Evolutionary conservation across 2,888 invertebrate genomes (phyloP).

Genomic region (Yponomeuta plumbellus): DNA sequence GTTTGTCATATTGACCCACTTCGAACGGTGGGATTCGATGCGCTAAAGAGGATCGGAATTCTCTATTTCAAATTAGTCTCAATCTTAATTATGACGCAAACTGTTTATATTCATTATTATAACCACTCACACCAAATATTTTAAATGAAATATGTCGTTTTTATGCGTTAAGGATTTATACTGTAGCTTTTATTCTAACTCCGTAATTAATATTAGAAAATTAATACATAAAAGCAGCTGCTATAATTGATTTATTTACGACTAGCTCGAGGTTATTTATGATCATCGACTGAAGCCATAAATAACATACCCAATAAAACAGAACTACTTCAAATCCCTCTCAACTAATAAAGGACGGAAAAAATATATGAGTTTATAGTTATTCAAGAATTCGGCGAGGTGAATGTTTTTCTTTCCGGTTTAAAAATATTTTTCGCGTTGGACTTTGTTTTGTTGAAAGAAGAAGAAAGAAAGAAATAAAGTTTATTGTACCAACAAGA

Average conservation of each 20-base stretch:
- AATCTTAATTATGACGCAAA: not conserved
- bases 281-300: not conserved
- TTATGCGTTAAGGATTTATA: too few species aligned
- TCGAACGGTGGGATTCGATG: not conserved
- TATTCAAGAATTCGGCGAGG: not conserved
- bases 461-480: too few species aligned
- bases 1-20: conserved; percentile 3
- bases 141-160: too few species aligned
- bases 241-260: not conserved
- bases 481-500: too few species aligned
- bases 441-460: not conserved
- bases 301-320: not conserved
- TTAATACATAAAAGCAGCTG: not conserved
- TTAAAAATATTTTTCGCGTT: not conserved
- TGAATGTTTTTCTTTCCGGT: not conserved
- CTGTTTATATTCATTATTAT: too few species aligned
- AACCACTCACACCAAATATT: too few species aligned
- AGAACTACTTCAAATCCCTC: not conserved
- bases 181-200: too few species aligned
- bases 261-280: not conserved
- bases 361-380: not conserved
- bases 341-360: not conserved
- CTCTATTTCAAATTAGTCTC: not conserved
- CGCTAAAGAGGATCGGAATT: too few species aligned
- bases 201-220: too few species aligned